These are phyloP conservation scores for Oenanthe oenanthe DNA, from an alignment of 2,113 vertebrate genomes.

Conservation along the genomic window DNA sequence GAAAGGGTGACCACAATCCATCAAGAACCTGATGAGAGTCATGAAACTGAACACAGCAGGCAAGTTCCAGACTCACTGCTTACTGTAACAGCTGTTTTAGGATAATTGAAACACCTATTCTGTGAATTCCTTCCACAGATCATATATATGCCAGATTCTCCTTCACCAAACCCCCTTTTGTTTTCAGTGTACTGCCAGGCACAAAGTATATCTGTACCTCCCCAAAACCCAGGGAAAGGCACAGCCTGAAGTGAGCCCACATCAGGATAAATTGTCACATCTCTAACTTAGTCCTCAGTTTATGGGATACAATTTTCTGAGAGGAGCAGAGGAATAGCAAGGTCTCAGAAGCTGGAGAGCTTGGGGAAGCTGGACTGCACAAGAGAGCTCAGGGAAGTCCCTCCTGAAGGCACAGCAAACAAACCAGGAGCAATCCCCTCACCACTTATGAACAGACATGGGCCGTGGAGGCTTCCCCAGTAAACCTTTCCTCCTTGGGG, in stretches of 20 bases:
- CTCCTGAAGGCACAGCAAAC: not conserved
- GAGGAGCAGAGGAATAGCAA: not conserved
- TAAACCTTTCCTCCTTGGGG: conserved; percentile 61
- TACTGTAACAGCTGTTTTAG: not conserved
- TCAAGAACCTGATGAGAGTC: not conserved
- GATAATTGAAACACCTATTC: not conserved
- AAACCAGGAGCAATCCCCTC: not conserved
- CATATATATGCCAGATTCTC: accelerated
- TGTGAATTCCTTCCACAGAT: not conserved
- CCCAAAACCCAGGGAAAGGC: not conserved
- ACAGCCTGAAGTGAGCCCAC: not conserved
- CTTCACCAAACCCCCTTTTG: not conserved
- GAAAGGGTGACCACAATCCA: not conserved
- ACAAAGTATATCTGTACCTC: not conserved
- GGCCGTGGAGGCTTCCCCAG: conserved; percentile 80
- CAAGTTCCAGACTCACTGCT: not conserved
- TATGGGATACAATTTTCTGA: not conserved
- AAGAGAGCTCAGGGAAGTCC: not conserved
- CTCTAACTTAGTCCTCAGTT: not conserved
- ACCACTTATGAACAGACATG: conserved; percentile 80
- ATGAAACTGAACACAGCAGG: not conserved
- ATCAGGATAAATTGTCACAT: not conserved
- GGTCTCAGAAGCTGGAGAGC: not conserved
- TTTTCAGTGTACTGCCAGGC: not conserved
- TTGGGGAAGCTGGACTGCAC: not conserved